Conservation (phyloP, 2,113 vertebrate genomes). For the Kryptolebias marmoratus region DNA sequence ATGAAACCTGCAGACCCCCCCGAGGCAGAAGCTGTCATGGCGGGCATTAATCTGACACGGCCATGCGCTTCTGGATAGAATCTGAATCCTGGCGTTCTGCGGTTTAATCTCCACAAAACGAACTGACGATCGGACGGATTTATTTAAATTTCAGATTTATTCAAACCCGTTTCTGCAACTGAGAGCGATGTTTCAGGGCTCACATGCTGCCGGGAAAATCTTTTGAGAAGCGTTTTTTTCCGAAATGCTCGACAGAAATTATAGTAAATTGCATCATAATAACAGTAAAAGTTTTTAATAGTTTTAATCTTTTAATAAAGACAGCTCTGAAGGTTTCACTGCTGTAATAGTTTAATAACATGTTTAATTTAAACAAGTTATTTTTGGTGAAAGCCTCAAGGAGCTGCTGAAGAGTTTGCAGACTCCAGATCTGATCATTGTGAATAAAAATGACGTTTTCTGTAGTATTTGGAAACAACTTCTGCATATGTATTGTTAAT, state of each 20-base stretch:
- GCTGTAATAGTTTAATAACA: not conserved
- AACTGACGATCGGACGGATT: not conserved
- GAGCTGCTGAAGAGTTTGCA: too few species aligned
- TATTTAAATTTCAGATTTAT: not conserved
- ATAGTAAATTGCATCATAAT: not conserved
- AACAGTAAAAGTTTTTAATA: not conserved
- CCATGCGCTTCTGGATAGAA: slow-evolving; percentile 36
- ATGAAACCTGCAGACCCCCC: slow-evolving; percentile 35
- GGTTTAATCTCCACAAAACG: slow-evolving; percentile 10
- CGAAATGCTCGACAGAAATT: too few species aligned
- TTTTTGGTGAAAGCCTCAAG: too few species aligned
- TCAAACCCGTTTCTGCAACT: not conserved
- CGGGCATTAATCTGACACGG: slow-evolving; percentile 40
- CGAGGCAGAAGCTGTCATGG: slow-evolving; percentile 43
- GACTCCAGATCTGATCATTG: too few species aligned
- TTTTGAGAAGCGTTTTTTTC: too few species aligned
- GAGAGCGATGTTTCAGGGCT: not conserved
- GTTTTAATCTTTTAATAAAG: not conserved
- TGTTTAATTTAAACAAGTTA: too few species aligned
- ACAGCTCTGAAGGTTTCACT: not conserved
- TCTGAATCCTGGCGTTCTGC: slow-evolving; percentile 25
- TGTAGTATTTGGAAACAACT: too few species aligned
- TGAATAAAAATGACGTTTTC: too few species aligned
- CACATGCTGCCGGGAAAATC: too few species aligned
- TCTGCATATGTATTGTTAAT: too few species aligned